Evolutionary conservation across 2,888 invertebrate genomes (phyloP).

Genomic region (Congeria kusceri): DNA sequence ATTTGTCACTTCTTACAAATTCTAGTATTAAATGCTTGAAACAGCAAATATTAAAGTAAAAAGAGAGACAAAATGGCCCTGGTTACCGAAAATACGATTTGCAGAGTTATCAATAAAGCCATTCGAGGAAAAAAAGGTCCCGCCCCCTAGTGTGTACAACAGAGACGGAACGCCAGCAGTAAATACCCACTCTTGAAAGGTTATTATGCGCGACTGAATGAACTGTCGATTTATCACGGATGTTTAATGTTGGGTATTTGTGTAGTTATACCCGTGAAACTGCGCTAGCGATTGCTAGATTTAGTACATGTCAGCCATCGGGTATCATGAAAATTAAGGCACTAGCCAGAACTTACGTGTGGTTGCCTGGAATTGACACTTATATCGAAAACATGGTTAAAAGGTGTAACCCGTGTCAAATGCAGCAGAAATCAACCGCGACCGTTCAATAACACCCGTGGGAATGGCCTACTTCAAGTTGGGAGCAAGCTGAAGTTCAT

Average conservation of each 20-base stretch:
- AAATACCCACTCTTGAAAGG: slow-evolving; percentile 25
- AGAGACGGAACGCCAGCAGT: slow-evolving; percentile 28
- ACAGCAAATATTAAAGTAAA: too few species aligned
- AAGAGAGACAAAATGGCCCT: too few species aligned
- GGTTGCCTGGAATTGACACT: slow-evolving; percentile 72
- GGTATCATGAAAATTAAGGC: slow-evolving; percentile 75
- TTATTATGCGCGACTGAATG: slow-evolving; percentile 24
- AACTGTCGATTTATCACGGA: slow-evolving; percentile 38
- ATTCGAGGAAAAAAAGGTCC: too few species aligned
- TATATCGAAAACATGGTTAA: slow-evolving; percentile 67
- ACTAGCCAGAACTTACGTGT: slow-evolving; percentile 73
- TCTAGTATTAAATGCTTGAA: too few species aligned
- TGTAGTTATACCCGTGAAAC: slow-evolving; percentile 55
- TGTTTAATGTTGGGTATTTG: slow-evolving; percentile 52
- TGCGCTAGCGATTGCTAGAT: slow-evolving; percentile 41
- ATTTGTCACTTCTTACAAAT: too few species aligned
- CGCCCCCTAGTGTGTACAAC: too few species aligned
- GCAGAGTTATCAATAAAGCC: too few species aligned
- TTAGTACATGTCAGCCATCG: slow-evolving; percentile 71
- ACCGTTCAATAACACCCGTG: slow-evolving; percentile 70
- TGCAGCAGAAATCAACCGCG: slow-evolving; percentile 53
- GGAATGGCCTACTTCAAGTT: slow-evolving; percentile 63
- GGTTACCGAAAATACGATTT: too few species aligned
- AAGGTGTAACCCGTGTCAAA: slow-evolving; percentile 39
- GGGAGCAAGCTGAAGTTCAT: slow-evolving; percentile 68